phyloP scores from a whole-genome alignment of 64 coral and sea anemone genomes.

The Montipora capricornis region DNA sequence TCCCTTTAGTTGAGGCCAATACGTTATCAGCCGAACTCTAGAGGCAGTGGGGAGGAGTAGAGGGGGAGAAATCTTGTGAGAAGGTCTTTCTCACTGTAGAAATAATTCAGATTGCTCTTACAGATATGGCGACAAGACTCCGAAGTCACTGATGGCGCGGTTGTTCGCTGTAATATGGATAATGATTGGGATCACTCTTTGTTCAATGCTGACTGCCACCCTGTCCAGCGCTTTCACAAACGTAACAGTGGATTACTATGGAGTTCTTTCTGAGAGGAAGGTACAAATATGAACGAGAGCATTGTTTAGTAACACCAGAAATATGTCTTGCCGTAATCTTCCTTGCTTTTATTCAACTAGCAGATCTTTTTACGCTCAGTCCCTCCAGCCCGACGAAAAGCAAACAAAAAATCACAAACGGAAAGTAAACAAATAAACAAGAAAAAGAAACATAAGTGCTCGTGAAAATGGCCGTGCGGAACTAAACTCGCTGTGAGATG shows the following conservation, averaged over 20 bases:
- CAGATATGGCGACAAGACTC: constrained; percentile 37
- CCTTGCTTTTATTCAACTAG: too few relatives aligned
- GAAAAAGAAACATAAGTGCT: too few relatives aligned
- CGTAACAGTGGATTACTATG: not conserved
- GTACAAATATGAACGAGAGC: not conserved
- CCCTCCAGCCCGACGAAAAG: too few relatives aligned
- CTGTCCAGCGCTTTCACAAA: constrained; percentile 23
- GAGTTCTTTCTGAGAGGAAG: not conserved
- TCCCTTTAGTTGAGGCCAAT: too few relatives aligned
- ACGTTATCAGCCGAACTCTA: too few relatives aligned
- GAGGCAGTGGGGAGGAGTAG: too few relatives aligned
- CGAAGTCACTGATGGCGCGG: not conserved
- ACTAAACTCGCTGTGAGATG: too few relatives aligned
- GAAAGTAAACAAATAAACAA: too few relatives aligned
- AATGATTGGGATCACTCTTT: not conserved
- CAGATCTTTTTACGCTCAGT: too few relatives aligned
- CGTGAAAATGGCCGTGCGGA: too few relatives aligned
- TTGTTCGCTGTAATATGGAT: constrained; percentile 34
- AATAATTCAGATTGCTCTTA: not conserved
- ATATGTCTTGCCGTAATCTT: not conserved
- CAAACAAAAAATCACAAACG: too few relatives aligned
- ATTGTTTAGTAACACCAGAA: not conserved
- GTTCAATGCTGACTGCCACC: constrained; percentile 11
- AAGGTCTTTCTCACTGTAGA: not conserved
- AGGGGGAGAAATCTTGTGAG: too few relatives aligned